Evolutionary conservation across 2,797 vertebrate genomes (phyloP), one percentile per base, ranked within the genome.

Genomic region (Myripristis murdjan): DNA sequence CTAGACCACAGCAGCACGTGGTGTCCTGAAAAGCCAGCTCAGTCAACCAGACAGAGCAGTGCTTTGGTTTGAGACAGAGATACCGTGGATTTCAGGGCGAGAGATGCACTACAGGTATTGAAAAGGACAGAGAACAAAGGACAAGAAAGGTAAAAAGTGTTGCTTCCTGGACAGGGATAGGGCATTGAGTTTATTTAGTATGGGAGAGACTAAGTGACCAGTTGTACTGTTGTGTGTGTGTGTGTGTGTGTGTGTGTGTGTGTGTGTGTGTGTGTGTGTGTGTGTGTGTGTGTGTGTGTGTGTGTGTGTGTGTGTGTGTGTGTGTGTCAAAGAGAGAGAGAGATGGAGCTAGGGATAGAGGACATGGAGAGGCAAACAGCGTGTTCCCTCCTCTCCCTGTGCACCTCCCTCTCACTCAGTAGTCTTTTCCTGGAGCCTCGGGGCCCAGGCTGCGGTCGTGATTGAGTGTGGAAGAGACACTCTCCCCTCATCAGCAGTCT

Each of bases 401-500:
- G 63, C 68, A 65, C 44, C 53, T 58, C 78, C 54, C 64, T 79
- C 73, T 77, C 77, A 33, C 70, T 86, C 84, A 62, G 69, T 71
- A 64, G 70, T 85, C 81, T 84, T 79, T 73, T 81, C 61, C 64
- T 39, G 56, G 52, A 66, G 89, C 86, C 87, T 70, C 48, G 3
- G 74, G 90, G 76, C 75, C 44, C 10, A 51, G 58, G 84, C 73
- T 58, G 74, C 39, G 69, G 59, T 67, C 63, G 78, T 90, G 88
- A 91, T 91, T 74, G 88, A 92, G 75, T 87, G 87, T 85, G 73
- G 74, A 66, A 87, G 80, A 88, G 86, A 79, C 72, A 60, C 82
- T 77, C 81, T 78, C 80, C 68, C 72, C 84, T 89, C 86, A 91
- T 93, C 89, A 91, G 89, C 86, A 91, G 92, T 90, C 87, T 77